Evolutionary conservation across 1,140 invertebrate species (phyloP), one percentile per base, ranked within the genome.

Genomic region (Stegodyphus mimosarum): DNA sequence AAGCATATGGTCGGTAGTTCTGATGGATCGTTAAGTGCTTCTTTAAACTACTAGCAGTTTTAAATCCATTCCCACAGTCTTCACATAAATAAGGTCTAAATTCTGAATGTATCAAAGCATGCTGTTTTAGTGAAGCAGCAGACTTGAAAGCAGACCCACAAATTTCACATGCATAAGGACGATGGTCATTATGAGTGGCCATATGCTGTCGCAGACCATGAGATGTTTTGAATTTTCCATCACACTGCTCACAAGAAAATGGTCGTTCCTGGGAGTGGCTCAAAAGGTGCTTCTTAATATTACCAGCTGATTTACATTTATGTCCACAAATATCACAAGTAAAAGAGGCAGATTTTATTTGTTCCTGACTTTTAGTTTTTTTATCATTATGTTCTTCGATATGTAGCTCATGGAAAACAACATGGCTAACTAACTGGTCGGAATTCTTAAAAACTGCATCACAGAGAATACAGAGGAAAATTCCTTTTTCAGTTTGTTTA

Each of bases 41-140:
- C 60, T 89, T 87, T 17, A 91, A 87, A 49, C 91, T 89, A n/a
- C 90, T 89, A 10, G 88, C 89, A 87, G 91, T 90, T 18, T 89
- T 88, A 87, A 91, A 92, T 9, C 87, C 78, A 83, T 89, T 89
- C 4, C 83, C 87, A 87, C 91, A 92, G 2, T 89, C 81, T 9
- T 87, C 67, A 88, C 91, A 92, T 89, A 88, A 87, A 87, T 89
- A 91, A 17, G 91, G 91, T 75, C 88, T 88, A 83, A 91, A 90
- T 18, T 90, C 90, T 63, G 90, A 91, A 87, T 91, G 91, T 33
- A 51, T 67, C 48, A 66, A 49, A 17, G 52, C 15, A 67, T 78
- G 76, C n/a, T 67, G 33, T 49, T 66, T 51, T 51, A 78, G 18
- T 11, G 50, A 13, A 52, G 15, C 48, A 7, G 17, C 60, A 51